Percentiles rank a stretch among this genome's conserved stretches.
Conservation (phyloP, 2,888 invertebrate species). For the Eupelmus urozonus region DNA sequence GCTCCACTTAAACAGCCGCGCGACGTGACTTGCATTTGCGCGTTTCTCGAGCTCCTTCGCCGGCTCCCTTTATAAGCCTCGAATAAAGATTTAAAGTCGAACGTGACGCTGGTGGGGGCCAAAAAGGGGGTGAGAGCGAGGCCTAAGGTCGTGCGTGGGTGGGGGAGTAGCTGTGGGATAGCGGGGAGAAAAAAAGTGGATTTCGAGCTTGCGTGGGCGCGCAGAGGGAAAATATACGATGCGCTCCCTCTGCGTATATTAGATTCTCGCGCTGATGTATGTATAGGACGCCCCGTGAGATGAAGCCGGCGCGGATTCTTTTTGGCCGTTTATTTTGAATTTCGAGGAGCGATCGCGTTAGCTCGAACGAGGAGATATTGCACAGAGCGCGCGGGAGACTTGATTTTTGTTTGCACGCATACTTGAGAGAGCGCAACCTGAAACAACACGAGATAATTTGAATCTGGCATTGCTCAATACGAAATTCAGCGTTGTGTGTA, state of each 20-base stretch:
- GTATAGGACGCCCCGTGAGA: too few relatives aligned
- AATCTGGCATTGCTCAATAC: background rate
- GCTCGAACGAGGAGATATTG: too few relatives aligned
- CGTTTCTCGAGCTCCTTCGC: background rate
- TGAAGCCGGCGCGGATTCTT: background rate
- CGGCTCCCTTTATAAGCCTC: background rate
- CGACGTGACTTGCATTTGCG: conserved; percentile 38
- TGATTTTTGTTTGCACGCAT: too few relatives aligned
- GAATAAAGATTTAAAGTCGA: conserved; percentile 52
- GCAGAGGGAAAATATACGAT: background rate
- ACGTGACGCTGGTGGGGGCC: background rate
- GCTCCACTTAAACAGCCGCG: conserved; percentile 27
- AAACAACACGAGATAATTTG: too few relatives aligned
- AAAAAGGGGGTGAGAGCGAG: background rate
- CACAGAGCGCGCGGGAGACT: too few relatives aligned
- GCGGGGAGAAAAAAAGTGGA: background rate
- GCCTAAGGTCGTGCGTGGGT: background rate
- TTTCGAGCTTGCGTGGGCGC: background rate
- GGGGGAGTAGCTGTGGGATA: too few relatives aligned
- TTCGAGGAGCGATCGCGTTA: too few relatives aligned
- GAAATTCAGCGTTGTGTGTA: background rate
- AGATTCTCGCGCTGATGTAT: background rate
- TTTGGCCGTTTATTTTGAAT: too few relatives aligned
- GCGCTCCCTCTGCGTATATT: background rate
- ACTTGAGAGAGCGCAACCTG: too few relatives aligned